These are phyloP conservation scores for Takifugu rubripes DNA, from an alignment of 2,797 vertebrate genomes.

Conservation along the genomic window DNA sequence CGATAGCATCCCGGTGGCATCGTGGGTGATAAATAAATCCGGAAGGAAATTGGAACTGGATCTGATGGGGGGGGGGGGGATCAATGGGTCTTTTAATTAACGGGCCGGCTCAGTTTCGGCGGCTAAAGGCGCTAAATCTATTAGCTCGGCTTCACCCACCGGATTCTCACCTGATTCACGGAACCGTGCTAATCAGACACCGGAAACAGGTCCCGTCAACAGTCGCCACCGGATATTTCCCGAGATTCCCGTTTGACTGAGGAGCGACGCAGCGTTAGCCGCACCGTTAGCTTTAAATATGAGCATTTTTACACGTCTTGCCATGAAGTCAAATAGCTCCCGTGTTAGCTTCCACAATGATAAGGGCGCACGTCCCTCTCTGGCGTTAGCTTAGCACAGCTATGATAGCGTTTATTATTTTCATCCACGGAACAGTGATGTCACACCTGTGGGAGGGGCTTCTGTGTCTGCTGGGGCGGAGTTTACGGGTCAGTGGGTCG, in stretches of 20 bases:
- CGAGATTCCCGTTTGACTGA: no score
- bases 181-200: conserved; percentile 42
- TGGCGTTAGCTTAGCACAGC: no score
- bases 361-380: no score
- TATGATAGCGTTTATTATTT: not conserved
- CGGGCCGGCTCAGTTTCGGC: conserved; percentile 48
- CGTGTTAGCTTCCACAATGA: conserved; percentile 11
- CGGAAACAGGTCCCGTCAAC: conserved; percentile 28
- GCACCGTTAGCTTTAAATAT: not conserved
- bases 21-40: conserved; percentile 74
- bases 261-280: no score
- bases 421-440: conserved; percentile 24
- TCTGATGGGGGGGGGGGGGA: conserved; percentile 57
- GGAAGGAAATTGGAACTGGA: conserved; percentile 68
- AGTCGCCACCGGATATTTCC: no score
- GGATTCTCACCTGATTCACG: conserved; percentile 34
- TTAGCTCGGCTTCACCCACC: conserved; percentile 40
- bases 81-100: conserved; percentile 79
- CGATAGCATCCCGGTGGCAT: conserved; percentile 65
- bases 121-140: conserved; percentile 52
- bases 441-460: conserved; percentile 23
- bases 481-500: conserved; percentile 54
- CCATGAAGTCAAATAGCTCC: not conserved
- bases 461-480: conserved; percentile 49
- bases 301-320: not conserved